Conservation (phyloP, 2,113 vertebrate genomes). For the Pandion haliaetus region DNA sequence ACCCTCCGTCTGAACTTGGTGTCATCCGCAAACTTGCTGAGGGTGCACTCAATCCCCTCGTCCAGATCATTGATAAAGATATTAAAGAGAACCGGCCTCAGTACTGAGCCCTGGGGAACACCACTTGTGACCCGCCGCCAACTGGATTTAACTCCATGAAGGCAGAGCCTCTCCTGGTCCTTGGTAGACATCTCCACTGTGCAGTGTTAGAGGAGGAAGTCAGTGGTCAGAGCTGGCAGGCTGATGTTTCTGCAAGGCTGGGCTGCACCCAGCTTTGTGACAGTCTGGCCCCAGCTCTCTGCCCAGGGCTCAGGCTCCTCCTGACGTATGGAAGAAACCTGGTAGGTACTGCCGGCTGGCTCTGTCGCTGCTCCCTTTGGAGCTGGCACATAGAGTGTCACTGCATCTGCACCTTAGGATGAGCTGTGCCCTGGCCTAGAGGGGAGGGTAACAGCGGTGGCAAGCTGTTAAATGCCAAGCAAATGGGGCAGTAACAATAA, state of each 20-base stretch:
- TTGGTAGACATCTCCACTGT: fast-evolving
- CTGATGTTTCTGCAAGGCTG: background rate
- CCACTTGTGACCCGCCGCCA: no score
- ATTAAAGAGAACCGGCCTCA: no score
- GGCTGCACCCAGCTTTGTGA: background rate
- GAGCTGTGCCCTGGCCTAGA: background rate
- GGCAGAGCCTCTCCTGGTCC: background rate
- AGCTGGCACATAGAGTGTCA: background rate
- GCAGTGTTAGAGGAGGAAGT: background rate
- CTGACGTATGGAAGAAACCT: background rate
- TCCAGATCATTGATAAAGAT: no score
- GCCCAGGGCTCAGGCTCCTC: background rate
- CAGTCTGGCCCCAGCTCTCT: background rate
- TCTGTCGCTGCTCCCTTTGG: background rate
- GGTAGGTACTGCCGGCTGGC: background rate
- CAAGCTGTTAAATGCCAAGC: background rate
- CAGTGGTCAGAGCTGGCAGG: background rate
- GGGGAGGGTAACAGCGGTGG: background rate
- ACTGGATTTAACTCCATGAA: no score
- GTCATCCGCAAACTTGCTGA: no score
- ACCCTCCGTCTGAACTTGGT: no score
- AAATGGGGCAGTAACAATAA: background rate
- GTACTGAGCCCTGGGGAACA: no score
- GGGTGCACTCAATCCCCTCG: no score
- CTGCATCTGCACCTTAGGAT: background rate